phyloP scores from a whole-genome alignment of 2,113 vertebrate genomes.

The Peromyscus polionotus region DNA sequence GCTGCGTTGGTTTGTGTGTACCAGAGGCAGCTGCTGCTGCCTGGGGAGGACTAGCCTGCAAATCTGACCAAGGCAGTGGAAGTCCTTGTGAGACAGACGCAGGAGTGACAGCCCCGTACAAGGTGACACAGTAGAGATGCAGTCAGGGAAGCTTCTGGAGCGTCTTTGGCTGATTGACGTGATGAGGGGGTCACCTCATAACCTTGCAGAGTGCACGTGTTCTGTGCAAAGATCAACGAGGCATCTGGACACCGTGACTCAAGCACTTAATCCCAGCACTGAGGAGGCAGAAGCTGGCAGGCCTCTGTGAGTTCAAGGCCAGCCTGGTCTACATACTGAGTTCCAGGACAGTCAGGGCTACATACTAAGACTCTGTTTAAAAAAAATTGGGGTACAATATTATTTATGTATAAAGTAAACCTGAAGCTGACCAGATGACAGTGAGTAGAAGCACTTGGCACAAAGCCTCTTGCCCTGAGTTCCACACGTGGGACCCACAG shows the following conservation, averaged over 20 bases:
- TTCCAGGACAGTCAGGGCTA: too few relatives aligned
- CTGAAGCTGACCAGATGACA: not conserved
- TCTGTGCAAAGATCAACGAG: not conserved
- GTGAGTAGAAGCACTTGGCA: not conserved
- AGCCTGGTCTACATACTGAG: not conserved
- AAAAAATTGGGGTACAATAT: accelerated
- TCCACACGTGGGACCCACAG: not conserved
- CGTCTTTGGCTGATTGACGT: not conserved
- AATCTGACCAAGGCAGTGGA: accelerated
- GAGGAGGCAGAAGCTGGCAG: not conserved
- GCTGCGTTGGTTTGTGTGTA: too few relatives aligned
- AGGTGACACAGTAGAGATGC: not conserved
- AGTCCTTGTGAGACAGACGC: not conserved
- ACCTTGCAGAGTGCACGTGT: accelerated
- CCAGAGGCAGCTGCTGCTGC: not conserved
- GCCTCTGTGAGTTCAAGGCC: not conserved
- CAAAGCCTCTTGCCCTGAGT: not conserved
- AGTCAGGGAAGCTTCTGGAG: not conserved
- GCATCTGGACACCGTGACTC: accelerated
- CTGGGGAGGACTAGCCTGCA: not conserved
- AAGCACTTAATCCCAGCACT: not conserved
- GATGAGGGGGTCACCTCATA: accelerated
- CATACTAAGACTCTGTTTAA: too few relatives aligned
- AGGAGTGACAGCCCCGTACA: not conserved
- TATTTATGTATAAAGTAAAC: not conserved